Conservation (phyloP, 1,140 invertebrate species). For the Halesus radiatus region DNA sequence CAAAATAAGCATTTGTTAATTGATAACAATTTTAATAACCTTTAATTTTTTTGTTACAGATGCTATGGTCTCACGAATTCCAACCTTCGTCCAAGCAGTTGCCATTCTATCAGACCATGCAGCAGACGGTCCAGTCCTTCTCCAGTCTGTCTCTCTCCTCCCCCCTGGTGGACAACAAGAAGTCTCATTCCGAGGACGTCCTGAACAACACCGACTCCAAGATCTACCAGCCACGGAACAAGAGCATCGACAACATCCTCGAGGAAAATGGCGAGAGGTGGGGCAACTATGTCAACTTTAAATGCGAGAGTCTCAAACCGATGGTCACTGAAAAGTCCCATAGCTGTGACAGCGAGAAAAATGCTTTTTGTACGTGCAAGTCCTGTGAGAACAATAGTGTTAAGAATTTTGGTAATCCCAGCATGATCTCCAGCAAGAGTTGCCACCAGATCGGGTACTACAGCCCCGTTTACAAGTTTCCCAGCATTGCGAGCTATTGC, state of each 20-base stretch:
- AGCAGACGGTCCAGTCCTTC: slow-evolving; percentile 55
- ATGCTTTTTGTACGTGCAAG: slow-evolving; percentile 46
- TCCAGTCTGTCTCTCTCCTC: slow-evolving; percentile 50
- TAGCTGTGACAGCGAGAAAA: slow-evolving; percentile 49
- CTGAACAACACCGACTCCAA: slow-evolving; percentile 42
- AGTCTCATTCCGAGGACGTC: slow-evolving; percentile 51
- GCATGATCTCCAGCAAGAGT: slow-evolving; percentile 55
- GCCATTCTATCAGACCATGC: slow-evolving; percentile 49
- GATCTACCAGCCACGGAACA: slow-evolving; percentile 47
- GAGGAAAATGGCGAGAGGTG: slow-evolving; percentile 53
- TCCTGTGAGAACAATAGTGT: slow-evolving; percentile 34
- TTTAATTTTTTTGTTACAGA: slow-evolving; percentile 42
- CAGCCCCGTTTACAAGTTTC: slow-evolving; percentile 69
- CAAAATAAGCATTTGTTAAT: no score
- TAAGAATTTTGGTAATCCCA: slow-evolving; percentile 25
- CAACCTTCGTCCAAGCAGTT: slow-evolving; percentile 53
- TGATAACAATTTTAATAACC: no score
- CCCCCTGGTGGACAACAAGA: slow-evolving; percentile 52
- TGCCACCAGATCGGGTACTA: slow-evolving; percentile 61
- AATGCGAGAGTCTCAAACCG: slow-evolving; percentile 51
- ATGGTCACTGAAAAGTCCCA: slow-evolving; percentile 52
- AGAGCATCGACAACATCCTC: slow-evolving; percentile 54
- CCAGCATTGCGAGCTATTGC: slow-evolving; percentile 67
- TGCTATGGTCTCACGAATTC: slow-evolving; percentile 56
- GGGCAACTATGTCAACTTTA: slow-evolving; percentile 56